Base-by-base conservation (phyloP, 2,888 invertebrate genomes). In the Pheosia tremula region DNA sequence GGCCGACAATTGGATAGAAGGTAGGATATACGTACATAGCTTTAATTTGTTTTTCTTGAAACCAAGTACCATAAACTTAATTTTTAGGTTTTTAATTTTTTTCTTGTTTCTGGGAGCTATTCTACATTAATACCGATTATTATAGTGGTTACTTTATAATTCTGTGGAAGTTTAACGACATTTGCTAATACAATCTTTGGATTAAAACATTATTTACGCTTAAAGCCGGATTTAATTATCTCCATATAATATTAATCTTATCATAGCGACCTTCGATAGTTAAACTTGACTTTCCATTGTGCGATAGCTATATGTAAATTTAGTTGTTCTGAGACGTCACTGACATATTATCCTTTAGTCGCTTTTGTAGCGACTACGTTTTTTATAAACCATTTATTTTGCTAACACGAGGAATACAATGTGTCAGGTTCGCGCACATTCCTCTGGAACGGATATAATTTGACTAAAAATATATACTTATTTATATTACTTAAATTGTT, bases 1-100 rank as follows among this genome's bases (percentile, higher is more conserved):
- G 84, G 81, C 3, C 85, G 83, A 66, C 87, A 86, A 61, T 66
- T 90, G 60, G 88, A 92, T 63, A 87, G 88, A 62, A 87, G 92
- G 93, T 92, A 59, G 61, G 86, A 0, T 6, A 0, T 39, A 5
- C 53, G 7, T 43, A 10, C 8, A 10, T 10, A 4, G 10, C 1
- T 9, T 3, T 10, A 3, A 45, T 45, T 9, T 10, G 11, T 3
- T 10, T 45, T 10, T 10, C 8, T 45, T 45, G 5, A 41, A 3
- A 5, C 41, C 10, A 45, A 45, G 24, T 2, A 24, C 24, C 24
- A 24, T 24, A 24, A n/a, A n/a, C n/a, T n/a, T n/a, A n/a, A n/a
- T n/a, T n/a, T n/a, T n/a, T n/a, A n/a, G n/a, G n/a, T n/a, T n/a
- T 4, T 11, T 8, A 3, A 11, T 47, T 10, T 2, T 11, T 47